These are phyloP conservation scores for Amblyjoppa fuscipennis DNA, from an alignment of 2,888 invertebrate genomes.

Conservation along the genomic window DNA sequence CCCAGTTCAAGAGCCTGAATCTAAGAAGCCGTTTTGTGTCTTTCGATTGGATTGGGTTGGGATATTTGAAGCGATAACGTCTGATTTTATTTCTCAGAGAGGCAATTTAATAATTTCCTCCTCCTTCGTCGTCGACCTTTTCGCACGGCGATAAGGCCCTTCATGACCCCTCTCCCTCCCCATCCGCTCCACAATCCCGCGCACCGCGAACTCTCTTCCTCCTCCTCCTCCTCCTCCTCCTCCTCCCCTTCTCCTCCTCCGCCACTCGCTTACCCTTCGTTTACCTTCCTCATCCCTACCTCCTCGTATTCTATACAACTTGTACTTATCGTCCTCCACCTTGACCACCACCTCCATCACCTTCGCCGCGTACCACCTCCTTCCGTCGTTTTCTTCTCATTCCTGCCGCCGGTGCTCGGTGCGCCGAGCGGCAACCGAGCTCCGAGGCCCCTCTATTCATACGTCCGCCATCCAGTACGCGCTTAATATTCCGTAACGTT, in stretches of 20 bases:
- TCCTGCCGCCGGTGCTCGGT: conserved; percentile 36
- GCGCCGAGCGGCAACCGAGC: conserved; percentile 52
- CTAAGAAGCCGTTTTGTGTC: background rate
- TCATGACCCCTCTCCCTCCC: conserved; percentile 51
- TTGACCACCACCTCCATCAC: conserved; percentile 62
- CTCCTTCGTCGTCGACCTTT: conserved; percentile 72
- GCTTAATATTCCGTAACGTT: conserved; percentile 68
- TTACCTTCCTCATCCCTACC: conserved; percentile 65
- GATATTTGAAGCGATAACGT: background rate
- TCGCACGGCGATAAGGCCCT: conserved; percentile 54
- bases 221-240: conserved; percentile 67
- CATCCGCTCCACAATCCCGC: conserved; percentile 51
- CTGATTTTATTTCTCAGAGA: background rate
- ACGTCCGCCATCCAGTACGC: conserved; percentile 47
- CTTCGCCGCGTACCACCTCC: conserved; percentile 61
- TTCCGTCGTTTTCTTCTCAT: conserved; percentile 61
- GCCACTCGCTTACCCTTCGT: conserved; percentile 67
- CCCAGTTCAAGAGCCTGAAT: background rate
- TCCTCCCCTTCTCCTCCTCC: conserved; percentile 56
- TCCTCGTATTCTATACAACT: conserved; percentile 44
- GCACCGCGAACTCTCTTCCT: conserved; percentile 53
- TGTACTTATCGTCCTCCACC: conserved; percentile 59
- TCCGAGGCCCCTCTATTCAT: conserved; percentile 5
- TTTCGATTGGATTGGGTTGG: background rate
- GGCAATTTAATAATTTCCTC: conserved; percentile 47